Base-by-base conservation (phyloP, 2,888 invertebrate species). In the Flexamia atlantica region DNA sequence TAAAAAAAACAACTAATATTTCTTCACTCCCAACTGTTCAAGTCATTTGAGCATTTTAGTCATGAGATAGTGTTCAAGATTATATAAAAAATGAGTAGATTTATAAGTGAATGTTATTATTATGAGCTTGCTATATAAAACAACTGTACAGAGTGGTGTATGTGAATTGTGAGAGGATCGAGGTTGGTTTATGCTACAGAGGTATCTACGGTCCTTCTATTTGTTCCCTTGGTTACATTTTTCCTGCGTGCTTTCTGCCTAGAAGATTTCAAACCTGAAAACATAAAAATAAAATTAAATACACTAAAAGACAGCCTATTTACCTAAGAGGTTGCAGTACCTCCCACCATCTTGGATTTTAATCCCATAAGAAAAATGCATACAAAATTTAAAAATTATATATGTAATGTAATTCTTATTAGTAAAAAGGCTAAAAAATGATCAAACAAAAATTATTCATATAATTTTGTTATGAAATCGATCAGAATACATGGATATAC, bases 201-300 rank as follows among this genome's bases (percentile, higher is more conserved):
- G 60, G 57, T 80, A 72, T 80, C 36, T 80, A 80, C 80, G 32
- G 57, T 80, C 53, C 57, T 50, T 28, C 60, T 81, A 70, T 84
- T 84, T 84, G 84, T 84, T 84, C 84, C 84, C 84, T 80, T 84
- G 81, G 74, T 84, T 84, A 53, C 84, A 28, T 32, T 42, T 28
- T 42, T 76, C 3, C 25, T 30, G 28, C 23, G 76, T 50, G 14
- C 50, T 46, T 50, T 28, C 42, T 76, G 76, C 23, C 76, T 23
- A 72, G n/a, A 23, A 72, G 72, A 72, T 72, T 42, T 72, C 72
- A 72, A 42, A 72, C 72, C 72, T 72, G 72, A 17, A 72, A 36
- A 36, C 36, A 36, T 36, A 36, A 36, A 9, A 36, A 36, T 36
- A 7, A 36, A n/a, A n/a, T n/a, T n/a, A n/a, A n/a, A n/a, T n/a